Base-by-base conservation (phyloP, 1,140 invertebrate genomes). In the Pantala flavescens region DNA sequence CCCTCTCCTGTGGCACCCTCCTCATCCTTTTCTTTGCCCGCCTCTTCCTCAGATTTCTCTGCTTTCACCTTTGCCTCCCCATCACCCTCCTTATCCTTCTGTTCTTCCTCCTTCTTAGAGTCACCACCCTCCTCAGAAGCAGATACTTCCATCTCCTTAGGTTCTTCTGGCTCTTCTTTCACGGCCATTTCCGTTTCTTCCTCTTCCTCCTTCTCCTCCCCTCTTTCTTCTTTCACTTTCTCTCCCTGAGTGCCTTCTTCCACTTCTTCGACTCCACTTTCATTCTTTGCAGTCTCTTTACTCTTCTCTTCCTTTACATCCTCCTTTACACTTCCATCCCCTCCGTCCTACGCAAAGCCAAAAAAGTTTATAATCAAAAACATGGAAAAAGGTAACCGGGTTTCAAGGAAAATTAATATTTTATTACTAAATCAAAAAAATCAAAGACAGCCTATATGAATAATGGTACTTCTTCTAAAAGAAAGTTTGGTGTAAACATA, bases 31-130 rank as follows among this genome's bases (percentile, higher is more conserved):
- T 78, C 76, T 71, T 78, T 73, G 28, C 73, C 74, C 70, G 28
- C 73, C 42, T 43, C 63, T 43, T 73, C 74, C 24, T 43, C 24
- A 12, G 63, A 79, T 70, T 74, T 73, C 14, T 76, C 73, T 21
- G 78, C 70, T 71, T 76, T 74, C 23, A 24, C 79, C 76, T 78
- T 71, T 71, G 63, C 71, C 72, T 70, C 71, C 70, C 73, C 74
- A 14, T 49, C 75, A 24, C 83, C 81, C 7, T 81, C 81, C 78
- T 85, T 83, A 74, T 85, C 83, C 76, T 87, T 85, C 76, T 86
- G 87, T 75, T 86, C 85, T 0, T 78, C 82, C 74, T 86, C 86
- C 23, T 84, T 83, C 78, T 86, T 82, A 19, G 84, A 12, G 79
- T 80, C 9, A 77, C 63, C 72, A 81, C 81, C 43, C 23, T 36